phyloP scores from a whole-genome alignment of 2,888 invertebrate genomes.

The Arctia plantaginis region DNA sequence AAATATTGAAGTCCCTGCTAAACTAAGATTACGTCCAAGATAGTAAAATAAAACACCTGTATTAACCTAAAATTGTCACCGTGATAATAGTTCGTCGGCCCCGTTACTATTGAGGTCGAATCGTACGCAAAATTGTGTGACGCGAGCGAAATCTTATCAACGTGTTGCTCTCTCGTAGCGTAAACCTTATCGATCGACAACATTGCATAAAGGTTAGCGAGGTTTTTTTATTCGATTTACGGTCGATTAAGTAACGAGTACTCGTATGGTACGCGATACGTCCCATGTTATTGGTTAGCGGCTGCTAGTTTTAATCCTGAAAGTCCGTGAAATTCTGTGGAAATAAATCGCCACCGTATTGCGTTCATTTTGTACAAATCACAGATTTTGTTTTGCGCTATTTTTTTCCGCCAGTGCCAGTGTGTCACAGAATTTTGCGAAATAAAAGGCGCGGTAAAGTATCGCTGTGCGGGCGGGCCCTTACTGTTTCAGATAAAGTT shows the following conservation, averaged over 20 bases:
- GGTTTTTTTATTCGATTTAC: background rate
- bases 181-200: slow-evolving; percentile 18
- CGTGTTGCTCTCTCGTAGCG: background rate
- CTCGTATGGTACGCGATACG: background rate
- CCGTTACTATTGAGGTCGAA: slow-evolving; percentile 5
- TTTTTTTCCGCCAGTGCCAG: too few relatives aligned
- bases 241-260: background rate
- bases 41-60: background rate
- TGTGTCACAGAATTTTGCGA: too few relatives aligned
- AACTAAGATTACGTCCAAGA: background rate
- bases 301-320: background rate
- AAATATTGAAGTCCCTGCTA: background rate
- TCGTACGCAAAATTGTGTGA: slow-evolving; percentile 13
- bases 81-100: slow-evolving; percentile 30
- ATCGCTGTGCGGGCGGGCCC: too few relatives aligned
- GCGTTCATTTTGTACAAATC: too few relatives aligned
- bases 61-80: slow-evolving; percentile 8
- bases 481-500: background rate
- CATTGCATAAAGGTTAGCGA: slow-evolving; percentile 5
- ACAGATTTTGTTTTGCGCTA: too few relatives aligned
- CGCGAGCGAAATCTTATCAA: slow-evolving; percentile 6
- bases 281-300: background rate
- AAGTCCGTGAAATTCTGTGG: too few relatives aligned
- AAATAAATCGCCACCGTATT: too few relatives aligned
- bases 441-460: too few relatives aligned